Evolutionary conservation across 2,888 invertebrate genomes (phyloP), one percentile per base, ranked within the genome.

Genomic region (Melipona bicolor): DNA sequence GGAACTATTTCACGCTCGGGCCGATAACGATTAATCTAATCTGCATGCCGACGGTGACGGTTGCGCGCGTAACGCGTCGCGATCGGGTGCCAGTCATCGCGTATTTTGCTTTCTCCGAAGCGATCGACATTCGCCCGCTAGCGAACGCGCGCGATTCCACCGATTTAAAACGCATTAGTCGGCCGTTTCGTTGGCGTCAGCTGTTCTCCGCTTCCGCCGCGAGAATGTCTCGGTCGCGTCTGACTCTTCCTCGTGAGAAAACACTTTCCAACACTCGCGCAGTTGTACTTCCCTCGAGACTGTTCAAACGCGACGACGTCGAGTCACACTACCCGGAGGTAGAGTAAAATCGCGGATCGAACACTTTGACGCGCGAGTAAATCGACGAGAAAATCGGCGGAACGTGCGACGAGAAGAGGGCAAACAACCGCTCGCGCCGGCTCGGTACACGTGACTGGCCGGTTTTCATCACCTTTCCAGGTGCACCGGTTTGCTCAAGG

Each of bases 391-490:
- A 74, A 79, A 78, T 61, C 61, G 17, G 59, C 24, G 21, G 43
- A 68, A 74, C 80, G 65, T 67, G 83, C 79, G 79, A 73, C 64
- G 27, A 43, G 36, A 56, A 59, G 69, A 77, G 65, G 74, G 68
- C 70, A 78, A 74, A 24, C 90, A 81, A 83, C 87, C 84, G 85
- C 50, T 82, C 88, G 84, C 81, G 76, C 81, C 88, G 91, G 81
- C 86, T 85, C 81, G 77, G 81, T 87, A 88, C 91, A 91, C 91
- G 91, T 92, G 92, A 92, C 91, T 87, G 89, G 85, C 83, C 86
- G 85, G 88, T 91, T 92, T 91, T 91, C 90, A 89, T 89, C 89
- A 88, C 91, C 89, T 92, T 90, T 92, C 91, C 78, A 86, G 86
- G 88, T 86, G 88, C 89, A 85, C 81, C 86, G 83, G 85, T 76